A percentile compares a stretch with the other conserved stretches of the same genome.
Conservation (phyloP, 1,140 invertebrate species). For the Scaptomyza montana region DNA sequence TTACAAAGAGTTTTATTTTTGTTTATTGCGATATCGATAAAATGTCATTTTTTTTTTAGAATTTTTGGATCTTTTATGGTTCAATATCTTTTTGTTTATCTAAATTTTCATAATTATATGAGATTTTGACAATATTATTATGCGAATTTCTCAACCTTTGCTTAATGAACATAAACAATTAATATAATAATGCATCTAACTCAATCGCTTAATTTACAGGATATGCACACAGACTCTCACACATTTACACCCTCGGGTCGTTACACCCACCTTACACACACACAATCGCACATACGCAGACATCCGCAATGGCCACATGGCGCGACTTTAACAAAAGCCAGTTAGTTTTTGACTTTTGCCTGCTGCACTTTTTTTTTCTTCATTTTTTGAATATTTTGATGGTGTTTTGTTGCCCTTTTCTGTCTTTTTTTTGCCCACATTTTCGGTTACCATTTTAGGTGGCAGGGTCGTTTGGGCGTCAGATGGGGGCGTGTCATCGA, state of each 20-base stretch:
- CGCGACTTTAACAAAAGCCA: slow-evolving; percentile 74
- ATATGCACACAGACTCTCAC: slow-evolving; percentile 24
- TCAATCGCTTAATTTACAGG: slow-evolving; percentile 5
- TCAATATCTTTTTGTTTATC: no score
- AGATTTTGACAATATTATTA: no score
- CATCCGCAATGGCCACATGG: slow-evolving; percentile 70
- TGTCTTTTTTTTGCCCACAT: neutral
- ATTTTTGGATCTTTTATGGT: no score
- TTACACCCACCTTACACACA: slow-evolving; percentile 28
- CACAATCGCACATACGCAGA: slow-evolving; percentile 29
- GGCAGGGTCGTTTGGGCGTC: slow-evolving; percentile 12
- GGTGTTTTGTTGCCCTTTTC: slow-evolving; percentile 68
- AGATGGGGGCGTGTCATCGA: slow-evolving; percentile 55
- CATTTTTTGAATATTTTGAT: slow-evolving; percentile 20
- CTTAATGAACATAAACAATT: no score
- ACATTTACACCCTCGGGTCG: slow-evolving; percentile 41
- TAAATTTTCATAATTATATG: no score
- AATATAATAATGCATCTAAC: no score
- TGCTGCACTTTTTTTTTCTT: slow-evolving; percentile 13
- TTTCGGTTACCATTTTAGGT: slow-evolving; percentile 1
- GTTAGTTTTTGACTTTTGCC: slow-evolving; percentile 73
- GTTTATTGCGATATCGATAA: no score
- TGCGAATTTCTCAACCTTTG: no score
- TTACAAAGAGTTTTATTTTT: no score
- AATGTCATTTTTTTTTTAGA: no score